These are phyloP conservation scores for Cariama cristata DNA, from an alignment of 2,113 vertebrate genomes.

Conservation along the genomic window DNA sequence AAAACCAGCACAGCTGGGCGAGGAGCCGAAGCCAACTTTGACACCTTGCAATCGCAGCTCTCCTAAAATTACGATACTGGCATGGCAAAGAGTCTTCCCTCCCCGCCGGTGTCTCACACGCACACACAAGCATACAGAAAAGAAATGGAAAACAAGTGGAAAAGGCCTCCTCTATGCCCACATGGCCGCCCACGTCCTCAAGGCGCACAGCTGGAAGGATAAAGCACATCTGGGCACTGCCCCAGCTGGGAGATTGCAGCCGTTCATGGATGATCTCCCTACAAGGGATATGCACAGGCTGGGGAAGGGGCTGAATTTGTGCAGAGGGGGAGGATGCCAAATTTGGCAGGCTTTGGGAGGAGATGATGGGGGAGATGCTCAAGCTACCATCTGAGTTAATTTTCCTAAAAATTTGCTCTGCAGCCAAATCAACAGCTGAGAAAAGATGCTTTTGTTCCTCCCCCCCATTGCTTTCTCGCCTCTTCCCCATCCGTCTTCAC, in stretches of 20 bases:
- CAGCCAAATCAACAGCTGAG: not conserved
- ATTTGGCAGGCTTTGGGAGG: not conserved
- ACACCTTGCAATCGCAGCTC: not conserved
- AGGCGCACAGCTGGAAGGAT: not conserved
- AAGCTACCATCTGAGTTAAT: fast-evolving
- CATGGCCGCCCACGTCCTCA: fast-evolving
- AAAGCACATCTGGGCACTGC: not conserved
- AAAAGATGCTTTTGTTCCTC: not conserved
- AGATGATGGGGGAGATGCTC: not conserved
- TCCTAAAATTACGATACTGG: not conserved
- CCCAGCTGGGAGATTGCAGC: not conserved
- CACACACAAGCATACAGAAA: fast-evolving
- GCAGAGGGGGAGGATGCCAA: not conserved
- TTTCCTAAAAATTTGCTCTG: not conserved
- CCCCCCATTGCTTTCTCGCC: fast-evolving
- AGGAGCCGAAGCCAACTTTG: not conserved
- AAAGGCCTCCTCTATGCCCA: not conserved
- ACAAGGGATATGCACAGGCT: fast-evolving
- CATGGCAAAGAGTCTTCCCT: not conserved
- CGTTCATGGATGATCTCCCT: fast-evolving
- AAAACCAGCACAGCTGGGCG: not conserved
- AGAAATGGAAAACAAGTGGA: not conserved
- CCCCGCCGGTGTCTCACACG: fast-evolving
- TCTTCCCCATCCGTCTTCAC: not conserved
- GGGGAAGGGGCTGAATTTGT: not conserved